A percentile compares a stretch with the other conserved stretches of the same genome.
phyloP scores from a whole-genome alignment of 2,113 vertebrate species.

The Entelurus aequoreus region DNA sequence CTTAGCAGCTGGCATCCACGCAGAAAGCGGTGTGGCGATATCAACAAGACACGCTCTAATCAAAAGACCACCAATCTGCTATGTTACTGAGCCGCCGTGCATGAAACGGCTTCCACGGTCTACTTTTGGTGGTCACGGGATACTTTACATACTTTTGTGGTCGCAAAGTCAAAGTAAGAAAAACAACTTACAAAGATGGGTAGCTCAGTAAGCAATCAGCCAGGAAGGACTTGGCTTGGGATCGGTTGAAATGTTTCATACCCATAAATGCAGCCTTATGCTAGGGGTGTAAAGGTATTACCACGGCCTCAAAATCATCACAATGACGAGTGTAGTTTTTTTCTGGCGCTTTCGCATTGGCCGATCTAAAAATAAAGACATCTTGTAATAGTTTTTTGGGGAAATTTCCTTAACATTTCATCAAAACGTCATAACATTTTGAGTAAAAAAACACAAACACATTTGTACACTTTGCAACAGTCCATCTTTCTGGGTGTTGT shows the following conservation, averaged over 20 bases:
- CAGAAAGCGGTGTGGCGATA: constrained; percentile 45
- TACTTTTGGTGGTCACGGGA: constrained; percentile 31
- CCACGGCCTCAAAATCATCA: too few relatives aligned
- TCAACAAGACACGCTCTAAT: constrained; percentile 56
- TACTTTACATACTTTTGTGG: constrained; percentile 30
- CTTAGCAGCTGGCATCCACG: constrained; percentile 40
- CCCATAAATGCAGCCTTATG: neutral
- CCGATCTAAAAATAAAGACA: too few relatives aligned
- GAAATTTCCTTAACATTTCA: too few relatives aligned
- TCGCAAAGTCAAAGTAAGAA: constrained; percentile 16
- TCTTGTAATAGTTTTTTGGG: too few relatives aligned
- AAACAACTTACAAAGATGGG: neutral
- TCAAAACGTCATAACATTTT: too few relatives aligned
- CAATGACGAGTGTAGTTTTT: too few relatives aligned
- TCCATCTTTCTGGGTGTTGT: too few relatives aligned
- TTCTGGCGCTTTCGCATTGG: too few relatives aligned
- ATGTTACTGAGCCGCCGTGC: constrained; percentile 43
- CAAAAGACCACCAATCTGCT: constrained; percentile 33
- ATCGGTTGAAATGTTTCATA: neutral
- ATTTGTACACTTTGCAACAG: too few relatives aligned
- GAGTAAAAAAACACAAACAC: too few relatives aligned
- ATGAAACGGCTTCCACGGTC: constrained; percentile 25
- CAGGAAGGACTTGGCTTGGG: neutral
- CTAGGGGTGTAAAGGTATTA: too few relatives aligned
- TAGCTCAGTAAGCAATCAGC: neutral